phyloP scores from a whole-genome alignment of 2,797 vertebrate genomes.

The Masticophis lateralis region DNA sequence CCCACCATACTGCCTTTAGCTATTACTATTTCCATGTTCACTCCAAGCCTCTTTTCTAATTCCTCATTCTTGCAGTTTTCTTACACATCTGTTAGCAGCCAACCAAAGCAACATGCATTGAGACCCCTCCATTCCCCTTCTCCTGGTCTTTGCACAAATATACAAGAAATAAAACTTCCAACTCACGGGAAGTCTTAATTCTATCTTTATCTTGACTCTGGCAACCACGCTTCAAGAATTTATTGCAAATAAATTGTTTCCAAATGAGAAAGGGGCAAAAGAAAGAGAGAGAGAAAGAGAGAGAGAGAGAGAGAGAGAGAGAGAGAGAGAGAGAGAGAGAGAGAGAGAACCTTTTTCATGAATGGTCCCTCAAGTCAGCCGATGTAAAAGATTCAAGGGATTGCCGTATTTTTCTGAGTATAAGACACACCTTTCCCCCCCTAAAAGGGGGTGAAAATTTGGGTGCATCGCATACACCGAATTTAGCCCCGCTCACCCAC shows the following conservation, averaged over 20 bases:
- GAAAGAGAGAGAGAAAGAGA: neutral
- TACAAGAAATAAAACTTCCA: neutral
- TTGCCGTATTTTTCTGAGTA: neutral
- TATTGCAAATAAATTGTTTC: neutral
- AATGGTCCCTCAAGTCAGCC: neutral
- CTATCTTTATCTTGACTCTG: neutral
- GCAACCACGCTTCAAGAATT: neutral
- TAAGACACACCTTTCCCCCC: no score
- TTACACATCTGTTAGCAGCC: neutral
- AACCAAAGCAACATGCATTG: neutral
- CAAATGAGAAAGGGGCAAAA: neutral
- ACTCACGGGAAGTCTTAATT: neutral
- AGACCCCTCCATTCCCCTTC: neutral
- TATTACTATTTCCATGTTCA: neutral
- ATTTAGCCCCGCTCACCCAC: no score
- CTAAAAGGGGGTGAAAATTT: no score
- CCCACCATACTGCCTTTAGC: neutral
- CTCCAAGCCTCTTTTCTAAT: neutral
- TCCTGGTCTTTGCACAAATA: neutral
- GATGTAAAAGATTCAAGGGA: neutral
- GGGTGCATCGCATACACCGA: no score
- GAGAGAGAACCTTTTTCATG: neutral
- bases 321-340: neutral
- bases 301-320: neutral
- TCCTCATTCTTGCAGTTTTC: neutral